phyloP scores from a whole-genome alignment of 2,797 vertebrate genomes.

The Anguilla pacifica region DNA sequence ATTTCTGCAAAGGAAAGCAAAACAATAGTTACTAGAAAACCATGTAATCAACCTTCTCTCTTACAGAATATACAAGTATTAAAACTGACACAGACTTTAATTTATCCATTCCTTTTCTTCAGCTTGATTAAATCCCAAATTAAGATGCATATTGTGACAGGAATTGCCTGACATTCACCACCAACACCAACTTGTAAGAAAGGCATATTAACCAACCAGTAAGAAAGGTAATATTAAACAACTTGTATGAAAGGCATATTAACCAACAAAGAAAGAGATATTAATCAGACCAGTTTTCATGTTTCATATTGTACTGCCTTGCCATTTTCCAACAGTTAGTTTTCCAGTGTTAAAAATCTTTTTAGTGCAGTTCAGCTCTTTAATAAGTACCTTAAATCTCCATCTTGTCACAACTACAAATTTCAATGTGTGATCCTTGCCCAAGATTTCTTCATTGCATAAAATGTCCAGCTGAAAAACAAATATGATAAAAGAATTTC shows the following conservation, averaged over 20 bases:
- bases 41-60: not conserved
- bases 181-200: not conserved
- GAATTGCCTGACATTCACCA: not conserved
- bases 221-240: too few species aligned
- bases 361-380: not conserved
- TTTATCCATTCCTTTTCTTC: not conserved
- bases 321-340: not conserved
- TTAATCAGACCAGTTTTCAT: not conserved
- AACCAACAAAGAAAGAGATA: too few species aligned
- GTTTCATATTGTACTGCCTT: not conserved
- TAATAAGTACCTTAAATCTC: conserved; percentile 94
- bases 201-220: too few species aligned
- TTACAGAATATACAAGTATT: not conserved
- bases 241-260: too few species aligned
- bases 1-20: conserved; percentile 81
- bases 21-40: conserved; percentile 4
- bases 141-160: not conserved
- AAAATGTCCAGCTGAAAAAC: conserved; percentile 94
- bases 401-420: conserved; percentile 99
- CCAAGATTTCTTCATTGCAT: conserved; percentile 99
- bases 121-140: not conserved
- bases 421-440: conserved; percentile 98
- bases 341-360: conserved; percentile 10
- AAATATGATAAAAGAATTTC: not conserved
- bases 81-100: not conserved